Evolutionary conservation across 2,797 vertebrate species (phyloP).

Genomic region (Leptodactylus fallax): DNA sequence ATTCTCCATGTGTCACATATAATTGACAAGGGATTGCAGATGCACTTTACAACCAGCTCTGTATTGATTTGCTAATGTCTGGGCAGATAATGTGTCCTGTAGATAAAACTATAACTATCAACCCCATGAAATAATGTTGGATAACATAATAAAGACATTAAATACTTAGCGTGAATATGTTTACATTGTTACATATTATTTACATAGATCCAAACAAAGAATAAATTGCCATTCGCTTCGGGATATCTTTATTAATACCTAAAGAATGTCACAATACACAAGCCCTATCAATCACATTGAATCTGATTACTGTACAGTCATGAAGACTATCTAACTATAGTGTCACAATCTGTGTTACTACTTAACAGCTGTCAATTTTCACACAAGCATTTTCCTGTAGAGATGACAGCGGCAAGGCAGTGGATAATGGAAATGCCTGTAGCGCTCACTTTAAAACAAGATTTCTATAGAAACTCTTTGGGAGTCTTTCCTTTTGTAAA

Average conservation of each 20-base stretch:
- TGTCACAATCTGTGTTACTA: slow-evolving; percentile 24
- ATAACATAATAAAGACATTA: slow-evolving; percentile 20
- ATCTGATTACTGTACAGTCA: neutral
- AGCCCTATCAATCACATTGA: neutral
- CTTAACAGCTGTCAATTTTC: slow-evolving; percentile 13
- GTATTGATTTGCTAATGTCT: slow-evolving; percentile 34
- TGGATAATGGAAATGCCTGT: slow-evolving; percentile 14
- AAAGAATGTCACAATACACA: neutral
- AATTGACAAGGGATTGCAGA: neutral
- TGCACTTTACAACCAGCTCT: neutral
- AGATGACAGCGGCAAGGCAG: neutral
- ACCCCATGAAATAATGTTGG: neutral
- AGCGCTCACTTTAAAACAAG: neutral
- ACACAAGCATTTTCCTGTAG: neutral
- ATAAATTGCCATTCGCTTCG: neutral
- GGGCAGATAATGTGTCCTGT: neutral
- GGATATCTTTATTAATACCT: neutral
- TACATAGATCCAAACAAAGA: neutral
- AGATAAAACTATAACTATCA: neutral
- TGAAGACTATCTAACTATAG: neutral
- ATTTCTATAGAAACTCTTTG: slow-evolving; percentile 28
- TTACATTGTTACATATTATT: neutral
- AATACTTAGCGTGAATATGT: neutral
- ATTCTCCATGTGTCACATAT: slow-evolving; percentile 14
- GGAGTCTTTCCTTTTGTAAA: slow-evolving; percentile 34